Conservation (phyloP, 2,113 vertebrate species). For the Acanthochromis polyacanthus region DNA sequence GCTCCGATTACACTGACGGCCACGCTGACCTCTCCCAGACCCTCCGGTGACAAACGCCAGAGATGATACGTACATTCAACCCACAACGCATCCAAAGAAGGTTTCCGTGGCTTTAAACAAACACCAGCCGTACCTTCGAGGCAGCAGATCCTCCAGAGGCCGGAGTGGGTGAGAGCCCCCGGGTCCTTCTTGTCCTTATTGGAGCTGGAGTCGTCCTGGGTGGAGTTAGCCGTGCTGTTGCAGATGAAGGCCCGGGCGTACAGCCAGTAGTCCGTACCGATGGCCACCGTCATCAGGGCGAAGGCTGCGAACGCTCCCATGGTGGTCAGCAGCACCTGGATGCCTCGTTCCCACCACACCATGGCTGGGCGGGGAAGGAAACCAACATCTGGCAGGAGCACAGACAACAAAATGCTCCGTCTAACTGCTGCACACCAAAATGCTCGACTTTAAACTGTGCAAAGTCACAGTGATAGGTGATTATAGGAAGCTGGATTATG, state of each 20-base stretch:
- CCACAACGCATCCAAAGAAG: background rate
- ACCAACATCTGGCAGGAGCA: conserved; percentile 46
- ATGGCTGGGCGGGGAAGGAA: conserved; percentile 82
- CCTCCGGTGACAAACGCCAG: conserved; percentile 18
- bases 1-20: conserved; percentile 27
- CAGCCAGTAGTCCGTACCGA: conserved; percentile 96
- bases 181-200: conserved; percentile 92
- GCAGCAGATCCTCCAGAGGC: conserved; percentile 96
- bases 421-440: too few species aligned
- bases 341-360: conserved; percentile 93
- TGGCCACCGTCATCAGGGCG: conserved; percentile 94
- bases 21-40: conserved; percentile 13
- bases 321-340: conserved; percentile 93
- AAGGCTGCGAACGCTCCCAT: conserved; percentile 94
- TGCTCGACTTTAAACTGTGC: too few species aligned
- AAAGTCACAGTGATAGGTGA: too few species aligned
- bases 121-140: conserved; percentile 86
- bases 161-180: conserved; percentile 93
- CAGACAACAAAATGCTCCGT: background rate
- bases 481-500: too few species aligned
- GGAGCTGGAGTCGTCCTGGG: conserved; percentile 84
- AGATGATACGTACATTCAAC: background rate
- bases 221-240: conserved; percentile 92
- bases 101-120: background rate
- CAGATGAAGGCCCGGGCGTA: conserved; percentile 94